Base-by-base conservation (phyloP, 2,888 invertebrate genomes). In the Scaptodrosophila latifasciaeformis region DNA sequence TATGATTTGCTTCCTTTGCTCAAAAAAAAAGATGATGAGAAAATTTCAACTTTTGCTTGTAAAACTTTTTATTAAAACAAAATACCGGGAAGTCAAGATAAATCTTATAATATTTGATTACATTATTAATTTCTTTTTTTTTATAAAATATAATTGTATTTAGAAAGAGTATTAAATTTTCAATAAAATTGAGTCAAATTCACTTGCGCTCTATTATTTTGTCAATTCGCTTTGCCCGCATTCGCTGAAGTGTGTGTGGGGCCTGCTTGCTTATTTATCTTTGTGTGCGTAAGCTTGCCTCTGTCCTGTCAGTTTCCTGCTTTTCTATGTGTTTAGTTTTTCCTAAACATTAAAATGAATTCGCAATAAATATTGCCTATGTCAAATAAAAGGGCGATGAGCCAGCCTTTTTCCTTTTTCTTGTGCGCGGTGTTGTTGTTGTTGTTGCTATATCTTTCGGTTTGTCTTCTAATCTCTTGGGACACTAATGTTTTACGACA, bases 361-460 rank as follows among this genome's bases (percentile, higher is more conserved):
- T 76, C 74, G 80, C 80, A 79, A 76, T 76, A 76, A 76, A 76
- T 76, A 76, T 72, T 72, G 80, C 80, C 77, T 61, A 68, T 77
- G 80, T 72, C 76, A 72, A 76, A 76, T 76, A 74, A 77, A 76
- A 68, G 77, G 80, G 67, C 80, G 77, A 77, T 74, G 74, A 70
- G 79, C 70, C 65, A 64, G 77, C 66, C 63, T 67, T 66, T 67
- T 62, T 58, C 24, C 21, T 35, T 10, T 37, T 9, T 15, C 21
- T 37, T 34, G 27, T n/a, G n/a, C n/a, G n/a, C 19, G 29, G 35
- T 27, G 27, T 13, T 27, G 18, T 19, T 19, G 31, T 5, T 30
- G 34, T 31, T 30, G 46, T 12, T 34, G 46, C 18, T 21, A 12
- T 31, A 34, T 31, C 10, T 43, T 18, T 37, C 31, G 1, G 31